phyloP scores from a whole-genome alignment of 2,113 vertebrate genomes.

The Tamias sibiricus region DNA sequence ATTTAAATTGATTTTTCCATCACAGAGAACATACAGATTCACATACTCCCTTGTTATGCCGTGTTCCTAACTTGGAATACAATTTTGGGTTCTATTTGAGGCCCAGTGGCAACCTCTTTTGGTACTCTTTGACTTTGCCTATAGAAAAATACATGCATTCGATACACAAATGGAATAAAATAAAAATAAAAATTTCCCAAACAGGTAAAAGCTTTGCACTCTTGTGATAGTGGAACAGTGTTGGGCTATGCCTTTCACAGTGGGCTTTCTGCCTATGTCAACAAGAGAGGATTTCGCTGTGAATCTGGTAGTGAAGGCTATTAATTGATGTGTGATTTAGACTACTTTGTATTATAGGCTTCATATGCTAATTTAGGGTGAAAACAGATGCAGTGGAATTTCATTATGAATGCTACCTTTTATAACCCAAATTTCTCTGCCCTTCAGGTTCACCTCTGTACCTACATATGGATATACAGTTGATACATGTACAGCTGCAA shows the following conservation, averaged over 20 bases:
- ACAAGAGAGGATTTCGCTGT: neutral
- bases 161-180: neutral
- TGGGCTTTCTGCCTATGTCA: neutral
- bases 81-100: neutral
- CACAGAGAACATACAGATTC: neutral
- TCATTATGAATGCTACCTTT: neutral
- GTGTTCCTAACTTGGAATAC: neutral
- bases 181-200: neutral
- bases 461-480: neutral
- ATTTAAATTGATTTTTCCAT: slow-evolving; percentile 2
- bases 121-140: neutral
- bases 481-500: neutral
- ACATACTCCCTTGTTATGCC: neutral
- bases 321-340: neutral
- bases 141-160: accelerated
- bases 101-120: neutral
- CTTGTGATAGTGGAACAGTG: neutral
- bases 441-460: neutral
- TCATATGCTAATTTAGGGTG: neutral
- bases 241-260: neutral
- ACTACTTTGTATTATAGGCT: neutral
- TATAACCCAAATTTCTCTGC: neutral
- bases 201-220: neutral
- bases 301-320: neutral
- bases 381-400: neutral